A percentile compares a stretch with the other conserved stretches of the same genome.
phyloP scores from a whole-genome alignment of 2,797 vertebrate genomes.

The Chromobotia macracanthus region DNA sequence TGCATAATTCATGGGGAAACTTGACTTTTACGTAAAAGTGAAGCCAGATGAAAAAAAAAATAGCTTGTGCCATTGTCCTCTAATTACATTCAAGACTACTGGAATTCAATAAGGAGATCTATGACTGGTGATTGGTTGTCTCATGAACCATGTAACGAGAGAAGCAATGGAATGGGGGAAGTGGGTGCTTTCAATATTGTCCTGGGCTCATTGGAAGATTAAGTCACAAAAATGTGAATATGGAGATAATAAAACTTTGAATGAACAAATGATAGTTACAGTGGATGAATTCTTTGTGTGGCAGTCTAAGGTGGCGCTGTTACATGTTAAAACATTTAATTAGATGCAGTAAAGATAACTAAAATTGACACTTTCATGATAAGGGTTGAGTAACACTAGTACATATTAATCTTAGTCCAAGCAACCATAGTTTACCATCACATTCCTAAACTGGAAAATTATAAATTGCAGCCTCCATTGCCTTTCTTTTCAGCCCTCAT shows the following conservation, averaged over 20 bases:
- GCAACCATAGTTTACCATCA: not conserved
- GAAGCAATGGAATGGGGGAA: not conserved
- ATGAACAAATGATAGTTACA: not conserved
- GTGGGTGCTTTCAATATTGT: constrained; percentile 17
- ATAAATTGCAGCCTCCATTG: constrained; percentile 47
- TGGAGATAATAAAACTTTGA: constrained; percentile 4
- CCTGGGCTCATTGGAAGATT: not conserved
- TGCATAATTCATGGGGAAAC: constrained; percentile 69
- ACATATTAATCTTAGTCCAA: constrained; percentile 7
- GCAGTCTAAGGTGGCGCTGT: not conserved
- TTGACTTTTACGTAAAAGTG: constrained; percentile 73
- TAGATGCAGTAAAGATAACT: not conserved
- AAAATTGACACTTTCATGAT: not conserved
- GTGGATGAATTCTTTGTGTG: not conserved
- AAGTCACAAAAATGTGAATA: constrained; percentile 4
- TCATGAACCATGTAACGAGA: constrained; percentile 11
- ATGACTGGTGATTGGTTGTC: constrained; percentile 23
- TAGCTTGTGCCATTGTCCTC: constrained; percentile 34
- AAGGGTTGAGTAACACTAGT: too few relatives aligned
- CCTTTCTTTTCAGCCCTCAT: too few relatives aligned
- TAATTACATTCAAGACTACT: constrained; percentile 56
- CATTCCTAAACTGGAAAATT: constrained; percentile 80
- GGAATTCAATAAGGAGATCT: constrained; percentile 33
- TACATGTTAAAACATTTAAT: constrained; percentile 8
- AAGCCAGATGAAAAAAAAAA: constrained; percentile 54